Conservation (phyloP, 2,888 invertebrate genomes). For the Drosophila macrothrix region DNA sequence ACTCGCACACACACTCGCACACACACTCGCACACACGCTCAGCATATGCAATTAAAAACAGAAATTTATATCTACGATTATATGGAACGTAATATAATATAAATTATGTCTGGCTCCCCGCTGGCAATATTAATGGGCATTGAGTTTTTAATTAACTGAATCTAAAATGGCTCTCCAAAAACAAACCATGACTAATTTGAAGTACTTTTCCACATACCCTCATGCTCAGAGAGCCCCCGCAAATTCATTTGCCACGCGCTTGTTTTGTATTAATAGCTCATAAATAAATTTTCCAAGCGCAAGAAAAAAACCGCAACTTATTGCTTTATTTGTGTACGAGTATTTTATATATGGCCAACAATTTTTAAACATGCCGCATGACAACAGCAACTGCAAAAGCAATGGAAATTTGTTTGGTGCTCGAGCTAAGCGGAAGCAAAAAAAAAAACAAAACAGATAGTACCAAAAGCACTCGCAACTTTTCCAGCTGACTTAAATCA, state of each 20-base stretch:
- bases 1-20: slow-evolving; percentile 2
- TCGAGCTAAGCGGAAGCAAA: slow-evolving; percentile 7
- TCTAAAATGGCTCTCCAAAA: slow-evolving; percentile 49
- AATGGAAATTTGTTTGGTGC: slow-evolving; percentile 12
- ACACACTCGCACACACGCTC: background rate
- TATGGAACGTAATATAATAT: slow-evolving; percentile 45
- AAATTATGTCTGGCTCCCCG: slow-evolving; percentile 44
- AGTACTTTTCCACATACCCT: background rate
- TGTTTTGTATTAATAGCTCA: slow-evolving; percentile 69
- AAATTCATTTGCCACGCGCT: slow-evolving; percentile 55
- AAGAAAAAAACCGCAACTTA: slow-evolving; percentile 28
- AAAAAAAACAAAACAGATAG: background rate
- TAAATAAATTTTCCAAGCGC: slow-evolving; percentile 64
- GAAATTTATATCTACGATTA: slow-evolving; percentile 35
- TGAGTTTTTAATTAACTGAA: slow-evolving; percentile 73
- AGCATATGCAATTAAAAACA: slow-evolving; percentile 19
- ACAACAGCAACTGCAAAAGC: slow-evolving; percentile 11
- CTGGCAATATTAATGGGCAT: slow-evolving; percentile 62
- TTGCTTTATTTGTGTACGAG: slow-evolving; percentile 58
- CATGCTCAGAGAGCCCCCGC: background rate
- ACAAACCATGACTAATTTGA: slow-evolving; percentile 47
- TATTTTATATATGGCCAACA: slow-evolving; percentile 32
- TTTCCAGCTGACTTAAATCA: slow-evolving; percentile 42
- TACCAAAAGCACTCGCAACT: slow-evolving; percentile 27
- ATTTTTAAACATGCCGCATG: slow-evolving; percentile 35